Evolutionary conservation across 2,888 invertebrate species (phyloP).

Genomic region (Parthenolecanium corni): DNA sequence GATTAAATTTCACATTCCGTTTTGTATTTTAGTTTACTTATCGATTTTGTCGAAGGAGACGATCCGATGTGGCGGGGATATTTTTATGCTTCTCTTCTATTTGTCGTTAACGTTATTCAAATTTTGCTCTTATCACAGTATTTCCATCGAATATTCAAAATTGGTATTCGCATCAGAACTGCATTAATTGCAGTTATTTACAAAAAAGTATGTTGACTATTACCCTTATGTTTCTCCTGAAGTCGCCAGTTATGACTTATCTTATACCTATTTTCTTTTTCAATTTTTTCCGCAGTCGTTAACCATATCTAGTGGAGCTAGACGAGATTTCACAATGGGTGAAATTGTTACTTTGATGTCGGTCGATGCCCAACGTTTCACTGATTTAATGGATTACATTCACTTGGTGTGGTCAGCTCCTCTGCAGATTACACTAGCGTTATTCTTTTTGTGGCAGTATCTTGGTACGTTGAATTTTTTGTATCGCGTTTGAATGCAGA

Average conservation of each 20-base stretch:
- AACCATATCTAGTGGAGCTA: slow-evolving; percentile 38
- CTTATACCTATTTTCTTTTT: too few relatives aligned
- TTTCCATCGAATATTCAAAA: slow-evolving; percentile 44
- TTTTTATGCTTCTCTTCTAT: slow-evolving; percentile 44
- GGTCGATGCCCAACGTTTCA: slow-evolving; percentile 43
- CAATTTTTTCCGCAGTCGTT: slow-evolving; percentile 35
- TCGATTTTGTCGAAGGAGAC: slow-evolving; percentile 38
- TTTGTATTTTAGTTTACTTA: slow-evolving; percentile 33
- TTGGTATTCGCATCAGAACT: slow-evolving; percentile 47
- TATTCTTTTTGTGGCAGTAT: slow-evolving; percentile 43
- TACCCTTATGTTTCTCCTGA: too few relatives aligned
- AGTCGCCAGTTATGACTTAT: too few relatives aligned
- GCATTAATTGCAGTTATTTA: slow-evolving; percentile 46
- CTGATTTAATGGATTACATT: slow-evolving; percentile 40
- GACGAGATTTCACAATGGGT: slow-evolving; percentile 41
- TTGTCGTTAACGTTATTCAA: slow-evolving; percentile 42
- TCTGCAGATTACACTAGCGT: slow-evolving; percentile 44
- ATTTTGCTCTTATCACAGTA: slow-evolving; percentile 47
- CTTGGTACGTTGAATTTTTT: slow-evolving; percentile 36
- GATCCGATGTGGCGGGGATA: slow-evolving; percentile 46
- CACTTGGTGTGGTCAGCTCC: slow-evolving; percentile 45
- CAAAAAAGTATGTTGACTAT: slow-evolving; percentile 43
- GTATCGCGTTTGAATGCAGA: too few relatives aligned
- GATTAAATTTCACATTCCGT: slow-evolving; percentile 18
- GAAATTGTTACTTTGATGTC: slow-evolving; percentile 45